These are phyloP conservation scores for Cercocebus atys DNA, from an alignment of 2,113 vertebrate genomes.

Conservation along the genomic window DNA sequence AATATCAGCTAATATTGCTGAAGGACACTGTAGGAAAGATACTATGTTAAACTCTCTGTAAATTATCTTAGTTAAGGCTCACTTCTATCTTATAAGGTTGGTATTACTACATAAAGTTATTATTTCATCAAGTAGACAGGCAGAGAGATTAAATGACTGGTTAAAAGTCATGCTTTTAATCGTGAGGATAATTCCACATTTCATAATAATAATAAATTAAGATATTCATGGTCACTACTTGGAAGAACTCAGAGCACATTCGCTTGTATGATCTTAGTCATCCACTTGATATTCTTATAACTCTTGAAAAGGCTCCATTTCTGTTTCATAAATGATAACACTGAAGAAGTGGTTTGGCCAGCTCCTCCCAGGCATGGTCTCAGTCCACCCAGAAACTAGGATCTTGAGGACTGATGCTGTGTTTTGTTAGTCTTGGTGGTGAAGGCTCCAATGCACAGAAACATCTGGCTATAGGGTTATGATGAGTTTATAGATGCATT, in stretches of 20 bases:
- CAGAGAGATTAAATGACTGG: conserved; percentile 15
- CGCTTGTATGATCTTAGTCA: background rate
- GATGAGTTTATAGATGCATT: background rate
- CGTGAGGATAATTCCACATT: background rate
- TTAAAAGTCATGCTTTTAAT: conserved; percentile 34
- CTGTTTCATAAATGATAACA: background rate
- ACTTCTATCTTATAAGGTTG: background rate
- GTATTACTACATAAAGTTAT: background rate
- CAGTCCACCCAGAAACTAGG: background rate
- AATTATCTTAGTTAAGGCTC: background rate
- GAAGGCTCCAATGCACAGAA: background rate
- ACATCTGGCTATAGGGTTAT: background rate
- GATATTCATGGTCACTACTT: background rate
- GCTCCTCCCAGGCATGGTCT: background rate
- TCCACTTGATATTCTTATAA: background rate
- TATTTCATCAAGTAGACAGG: background rate
- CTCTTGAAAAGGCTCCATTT: background rate
- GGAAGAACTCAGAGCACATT: background rate
- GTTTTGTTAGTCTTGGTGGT: background rate
- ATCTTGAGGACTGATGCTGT: background rate
- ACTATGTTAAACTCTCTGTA: background rate
- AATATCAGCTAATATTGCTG: background rate
- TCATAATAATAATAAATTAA: conserved; percentile 47
- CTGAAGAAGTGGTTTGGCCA: background rate
- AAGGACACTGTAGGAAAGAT: background rate